Conservation (phyloP, 2,797 vertebrate species). For the Rousettus madagascariensis region DNA sequence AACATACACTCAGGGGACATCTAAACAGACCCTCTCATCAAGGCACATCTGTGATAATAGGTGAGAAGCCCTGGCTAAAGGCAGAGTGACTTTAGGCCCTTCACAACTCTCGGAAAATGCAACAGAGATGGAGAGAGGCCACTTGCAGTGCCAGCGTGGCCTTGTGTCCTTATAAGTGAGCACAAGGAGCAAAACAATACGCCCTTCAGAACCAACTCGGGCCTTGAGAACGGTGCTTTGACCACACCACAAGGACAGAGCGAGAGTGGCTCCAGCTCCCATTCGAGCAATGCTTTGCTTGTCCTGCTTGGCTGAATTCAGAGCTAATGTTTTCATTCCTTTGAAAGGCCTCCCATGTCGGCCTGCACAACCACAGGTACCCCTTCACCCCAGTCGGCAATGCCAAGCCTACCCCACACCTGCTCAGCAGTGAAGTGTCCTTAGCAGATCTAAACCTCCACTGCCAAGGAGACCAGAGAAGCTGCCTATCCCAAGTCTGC, state of each 20-base stretch:
- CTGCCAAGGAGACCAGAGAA: background rate
- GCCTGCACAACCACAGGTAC: background rate
- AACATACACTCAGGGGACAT: background rate
- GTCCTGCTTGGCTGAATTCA: background rate
- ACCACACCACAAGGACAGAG: accelerated
- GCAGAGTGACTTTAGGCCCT: background rate
- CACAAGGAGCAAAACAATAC: background rate
- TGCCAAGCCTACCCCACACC: background rate
- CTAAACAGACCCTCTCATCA: background rate
- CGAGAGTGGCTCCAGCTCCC: background rate
- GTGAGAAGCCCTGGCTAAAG: background rate
- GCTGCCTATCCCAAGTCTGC: background rate
- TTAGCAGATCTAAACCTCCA: background rate
- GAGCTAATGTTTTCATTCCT: background rate
- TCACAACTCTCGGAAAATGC: background rate
- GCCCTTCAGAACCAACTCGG: background rate
- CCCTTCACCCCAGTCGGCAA: background rate
- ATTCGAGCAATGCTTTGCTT: accelerated
- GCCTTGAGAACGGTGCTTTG: background rate
- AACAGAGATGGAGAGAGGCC: background rate
- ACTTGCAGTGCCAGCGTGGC: accelerated
- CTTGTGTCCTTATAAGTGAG: background rate
- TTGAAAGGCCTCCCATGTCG: background rate
- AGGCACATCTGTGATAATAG: background rate
- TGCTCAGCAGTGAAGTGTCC: background rate